phyloP scores from a whole-genome alignment of 2,113 vertebrate genomes.

The Eublepharis macularius region DNA sequence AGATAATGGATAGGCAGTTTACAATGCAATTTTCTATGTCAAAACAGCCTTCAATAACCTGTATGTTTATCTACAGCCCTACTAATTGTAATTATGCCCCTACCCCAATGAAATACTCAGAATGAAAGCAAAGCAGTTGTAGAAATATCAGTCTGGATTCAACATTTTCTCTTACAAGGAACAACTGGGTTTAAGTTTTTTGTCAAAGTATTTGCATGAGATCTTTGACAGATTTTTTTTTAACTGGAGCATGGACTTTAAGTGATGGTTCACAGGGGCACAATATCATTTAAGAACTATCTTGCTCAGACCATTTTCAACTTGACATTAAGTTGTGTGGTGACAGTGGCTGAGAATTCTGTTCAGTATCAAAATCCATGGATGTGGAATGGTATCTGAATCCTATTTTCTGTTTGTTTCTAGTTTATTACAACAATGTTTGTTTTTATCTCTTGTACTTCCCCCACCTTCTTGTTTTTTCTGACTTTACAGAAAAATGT shows the following conservation, averaged over 20 bases:
- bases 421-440: not conserved
- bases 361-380: not conserved
- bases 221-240: not conserved
- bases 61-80: fast-evolving
- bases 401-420: not conserved
- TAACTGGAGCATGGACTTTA: not conserved
- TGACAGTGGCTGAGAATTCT: not conserved
- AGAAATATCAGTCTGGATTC: fast-evolving
- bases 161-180: not conserved
- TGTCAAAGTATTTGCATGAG: not conserved
- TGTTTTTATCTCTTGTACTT: not conserved
- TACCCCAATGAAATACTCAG: not conserved
- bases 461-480: not conserved
- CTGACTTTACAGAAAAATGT: not conserved
- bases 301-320: too few species aligned
- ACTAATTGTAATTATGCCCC: not conserved
- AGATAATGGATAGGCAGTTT: not conserved
- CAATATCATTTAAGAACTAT: too few species aligned
- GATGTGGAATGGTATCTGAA: not conserved
- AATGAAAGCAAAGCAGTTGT: not conserved
- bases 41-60: not conserved
- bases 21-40: not conserved
- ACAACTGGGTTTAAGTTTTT: fast-evolving
- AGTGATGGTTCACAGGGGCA: not conserved
- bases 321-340: not conserved